Conservation (phyloP, 2,797 vertebrate species). For the Cottoperca gobio region DNA sequence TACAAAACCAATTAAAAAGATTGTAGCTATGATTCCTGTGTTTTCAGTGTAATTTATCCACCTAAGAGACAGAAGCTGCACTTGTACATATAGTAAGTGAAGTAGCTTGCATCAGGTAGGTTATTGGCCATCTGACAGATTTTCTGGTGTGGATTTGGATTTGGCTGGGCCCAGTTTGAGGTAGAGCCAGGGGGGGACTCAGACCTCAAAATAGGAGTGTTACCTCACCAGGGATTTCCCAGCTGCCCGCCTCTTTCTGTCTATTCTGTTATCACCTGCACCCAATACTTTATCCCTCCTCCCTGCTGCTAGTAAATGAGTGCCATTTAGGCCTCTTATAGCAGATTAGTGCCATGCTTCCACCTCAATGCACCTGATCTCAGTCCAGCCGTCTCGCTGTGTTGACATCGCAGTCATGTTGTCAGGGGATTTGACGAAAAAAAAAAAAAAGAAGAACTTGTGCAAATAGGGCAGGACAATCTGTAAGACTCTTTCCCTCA, state of each 20-base stretch:
- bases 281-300: conserved; percentile 38
- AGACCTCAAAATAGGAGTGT: conserved; percentile 35
- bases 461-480: conserved; percentile 34
- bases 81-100: neutral
- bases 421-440: conserved; percentile 37
- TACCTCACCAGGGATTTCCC: conserved; percentile 69
- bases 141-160: conserved; percentile 11
- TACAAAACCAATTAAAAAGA: neutral
- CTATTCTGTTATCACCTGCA: conserved; percentile 50
- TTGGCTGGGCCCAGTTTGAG: neutral
- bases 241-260: conserved; percentile 15
- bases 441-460: conserved; percentile 1
- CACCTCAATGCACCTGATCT: conserved; percentile 54
- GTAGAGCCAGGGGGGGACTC: neutral
- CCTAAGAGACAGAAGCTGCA: neutral
- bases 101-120: conserved; percentile 1
- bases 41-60: neutral
- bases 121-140: conserved; percentile 2
- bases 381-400: conserved; percentile 34
- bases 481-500: conserved; percentile 5
- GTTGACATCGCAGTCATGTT: conserved; percentile 62
- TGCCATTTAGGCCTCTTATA: conserved; percentile 56
- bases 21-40: conserved; percentile 2
- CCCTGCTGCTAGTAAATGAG: conserved; percentile 24
- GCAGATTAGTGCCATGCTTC: conserved; percentile 56